These are phyloP conservation scores for Erethizon dorsatum DNA, from an alignment of 2,797 vertebrate genomes.

Conservation along the genomic window DNA sequence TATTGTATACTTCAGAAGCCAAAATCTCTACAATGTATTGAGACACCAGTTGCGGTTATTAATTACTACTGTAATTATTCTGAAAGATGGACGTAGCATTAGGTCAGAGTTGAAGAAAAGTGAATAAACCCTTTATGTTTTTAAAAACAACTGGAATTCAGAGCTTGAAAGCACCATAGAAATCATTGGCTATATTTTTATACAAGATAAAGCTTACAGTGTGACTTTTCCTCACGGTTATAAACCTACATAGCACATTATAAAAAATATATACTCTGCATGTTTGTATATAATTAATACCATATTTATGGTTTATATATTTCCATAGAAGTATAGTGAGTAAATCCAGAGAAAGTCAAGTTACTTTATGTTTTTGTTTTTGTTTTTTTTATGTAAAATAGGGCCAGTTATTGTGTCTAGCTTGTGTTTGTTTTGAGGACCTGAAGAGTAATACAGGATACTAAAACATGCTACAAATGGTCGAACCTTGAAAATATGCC, in stretches of 20 bases:
- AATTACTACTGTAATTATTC: neutral
- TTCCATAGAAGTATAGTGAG: neutral
- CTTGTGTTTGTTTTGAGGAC: neutral
- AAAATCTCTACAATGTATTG: neutral
- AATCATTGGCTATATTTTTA: slow-evolving; percentile 21
- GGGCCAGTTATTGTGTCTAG: neutral
- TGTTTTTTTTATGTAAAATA: neutral
- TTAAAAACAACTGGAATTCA: neutral
- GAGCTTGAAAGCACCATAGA: neutral
- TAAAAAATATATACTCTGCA: neutral
- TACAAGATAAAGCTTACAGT: neutral
- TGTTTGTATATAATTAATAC: neutral
- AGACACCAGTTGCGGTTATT: neutral
- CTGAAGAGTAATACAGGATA: neutral
- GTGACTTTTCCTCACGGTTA: neutral
- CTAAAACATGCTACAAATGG: neutral
- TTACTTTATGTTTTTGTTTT: neutral
- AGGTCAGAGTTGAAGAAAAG: slow-evolving; percentile 12
- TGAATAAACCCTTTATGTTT: neutral
- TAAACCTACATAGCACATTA: neutral
- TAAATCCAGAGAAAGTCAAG: neutral
- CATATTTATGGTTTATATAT: neutral
- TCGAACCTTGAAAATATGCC: neutral
- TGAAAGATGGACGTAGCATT: neutral
- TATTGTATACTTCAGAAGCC: neutral